Percentiles rank a stretch among this genome's conserved stretches.
Conservation (phyloP, 2,113 vertebrate genomes). For the Puffinus mauretanicus region DNA sequence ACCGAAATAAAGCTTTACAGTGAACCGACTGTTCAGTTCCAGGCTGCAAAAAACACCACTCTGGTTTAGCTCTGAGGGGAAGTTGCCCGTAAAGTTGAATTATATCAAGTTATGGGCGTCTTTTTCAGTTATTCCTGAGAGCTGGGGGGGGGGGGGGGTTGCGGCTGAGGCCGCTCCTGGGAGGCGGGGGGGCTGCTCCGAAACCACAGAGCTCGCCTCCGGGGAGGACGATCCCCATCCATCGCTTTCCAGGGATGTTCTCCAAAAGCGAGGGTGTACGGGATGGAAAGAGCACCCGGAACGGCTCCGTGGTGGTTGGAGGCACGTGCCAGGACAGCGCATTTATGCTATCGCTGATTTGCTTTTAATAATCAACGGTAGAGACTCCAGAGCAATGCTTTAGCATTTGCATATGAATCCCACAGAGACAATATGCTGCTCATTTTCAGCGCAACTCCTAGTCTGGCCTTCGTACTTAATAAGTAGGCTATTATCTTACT, state of each 20-base stretch:
- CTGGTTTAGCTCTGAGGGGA: accelerated
- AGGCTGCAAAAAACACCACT: background rate
- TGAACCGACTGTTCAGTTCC: accelerated
- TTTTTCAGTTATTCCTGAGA: background rate
- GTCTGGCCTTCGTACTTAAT: background rate
- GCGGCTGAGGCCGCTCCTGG: no score
- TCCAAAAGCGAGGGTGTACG: background rate
- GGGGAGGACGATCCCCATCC: accelerated
- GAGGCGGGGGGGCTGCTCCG: background rate
- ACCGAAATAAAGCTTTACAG: background rate
- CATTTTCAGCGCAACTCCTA: background rate
- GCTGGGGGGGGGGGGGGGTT: no score
- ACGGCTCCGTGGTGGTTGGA: background rate
- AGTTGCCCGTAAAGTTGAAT: accelerated
- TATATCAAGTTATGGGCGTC: accelerated
- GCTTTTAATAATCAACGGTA: background rate
- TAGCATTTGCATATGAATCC: background rate
- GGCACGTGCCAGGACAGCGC: accelerated
- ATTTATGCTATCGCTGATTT: accelerated
- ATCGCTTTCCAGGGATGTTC: background rate
- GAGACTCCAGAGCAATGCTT: background rate
- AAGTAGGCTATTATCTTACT: constrained; percentile 24
- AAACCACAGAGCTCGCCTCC: accelerated
- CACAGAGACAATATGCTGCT: background rate
- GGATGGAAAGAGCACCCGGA: background rate